These are phyloP conservation scores for Oeneis ivallda DNA, from an alignment of 2,888 invertebrate species.

Conservation along the genomic window DNA sequence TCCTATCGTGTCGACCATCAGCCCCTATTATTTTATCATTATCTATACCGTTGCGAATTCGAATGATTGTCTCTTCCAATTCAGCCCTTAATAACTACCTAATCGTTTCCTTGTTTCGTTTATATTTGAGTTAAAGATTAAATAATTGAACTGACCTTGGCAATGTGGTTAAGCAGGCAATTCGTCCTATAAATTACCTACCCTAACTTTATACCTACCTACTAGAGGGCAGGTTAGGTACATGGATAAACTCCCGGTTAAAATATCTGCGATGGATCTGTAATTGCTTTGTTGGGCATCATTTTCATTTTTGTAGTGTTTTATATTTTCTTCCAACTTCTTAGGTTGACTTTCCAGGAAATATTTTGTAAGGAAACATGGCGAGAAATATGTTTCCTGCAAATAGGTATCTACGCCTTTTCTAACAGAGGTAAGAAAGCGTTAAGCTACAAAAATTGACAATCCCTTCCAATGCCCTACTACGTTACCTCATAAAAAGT, in stretches of 20 bases:
- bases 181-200: neutral
- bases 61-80: slow-evolving; percentile 57
- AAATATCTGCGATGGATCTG: neutral
- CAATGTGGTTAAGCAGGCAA: neutral
- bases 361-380: too few species aligned
- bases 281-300: neutral
- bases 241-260: neutral
- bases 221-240: neutral
- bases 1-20: slow-evolving; percentile 78
- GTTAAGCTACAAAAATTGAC: too few species aligned
- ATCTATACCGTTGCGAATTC: slow-evolving; percentile 67
- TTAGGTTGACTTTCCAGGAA: too few species aligned
- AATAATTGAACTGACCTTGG: slow-evolving; percentile 3
- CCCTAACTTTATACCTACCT: neutral
- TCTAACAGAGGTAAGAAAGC: too few species aligned
- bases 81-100: slow-evolving; percentile 51
- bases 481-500: too few species aligned
- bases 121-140: neutral
- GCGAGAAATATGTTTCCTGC: too few species aligned
- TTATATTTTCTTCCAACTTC: too few species aligned
- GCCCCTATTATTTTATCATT: slow-evolving; percentile 79
- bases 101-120: slow-evolving; percentile 28
- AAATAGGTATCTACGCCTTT: too few species aligned
- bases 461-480: too few species aligned
- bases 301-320: neutral